A percentile compares a stretch with the other conserved stretches of the same genome.
phyloP scores from a whole-genome alignment of 2,797 vertebrate genomes.

The Rhabdomys pumilio region DNA sequence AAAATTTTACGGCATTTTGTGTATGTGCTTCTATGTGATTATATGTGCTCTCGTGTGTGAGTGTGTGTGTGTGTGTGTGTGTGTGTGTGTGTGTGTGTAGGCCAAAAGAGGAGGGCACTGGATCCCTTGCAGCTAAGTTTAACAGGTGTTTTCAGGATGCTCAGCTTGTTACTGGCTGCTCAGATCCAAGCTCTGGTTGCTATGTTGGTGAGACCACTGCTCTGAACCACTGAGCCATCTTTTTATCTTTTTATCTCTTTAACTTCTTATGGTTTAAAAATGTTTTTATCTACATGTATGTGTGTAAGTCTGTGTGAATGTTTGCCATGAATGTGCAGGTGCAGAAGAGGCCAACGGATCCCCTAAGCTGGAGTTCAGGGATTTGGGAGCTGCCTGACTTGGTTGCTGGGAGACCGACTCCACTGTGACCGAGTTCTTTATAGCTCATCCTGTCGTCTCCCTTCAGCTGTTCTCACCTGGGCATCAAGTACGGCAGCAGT shows the following conservation, averaged over 20 bases:
- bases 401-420: neutral
- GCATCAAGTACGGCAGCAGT: neutral
- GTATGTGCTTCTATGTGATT: neutral
- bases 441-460: conserved; percentile 8
- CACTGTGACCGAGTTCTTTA: neutral
- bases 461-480: conserved; percentile 8
- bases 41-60: neutral
- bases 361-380: neutral
- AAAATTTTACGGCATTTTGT: neutral
- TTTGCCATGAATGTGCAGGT: neutral
- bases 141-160: neutral
- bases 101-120: neutral
- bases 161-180: neutral
- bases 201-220: neutral
- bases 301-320: neutral
- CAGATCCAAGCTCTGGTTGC: neutral
- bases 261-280: neutral
- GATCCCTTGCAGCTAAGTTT: neutral
- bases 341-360: neutral
- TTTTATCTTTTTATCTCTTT: neutral
- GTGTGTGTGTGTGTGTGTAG: neutral
- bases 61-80: too few species aligned
- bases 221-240: neutral
- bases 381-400: neutral
- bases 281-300: neutral